Conservation (phyloP, 2,888 invertebrate genomes). For the Tribolium freemani region DNA sequence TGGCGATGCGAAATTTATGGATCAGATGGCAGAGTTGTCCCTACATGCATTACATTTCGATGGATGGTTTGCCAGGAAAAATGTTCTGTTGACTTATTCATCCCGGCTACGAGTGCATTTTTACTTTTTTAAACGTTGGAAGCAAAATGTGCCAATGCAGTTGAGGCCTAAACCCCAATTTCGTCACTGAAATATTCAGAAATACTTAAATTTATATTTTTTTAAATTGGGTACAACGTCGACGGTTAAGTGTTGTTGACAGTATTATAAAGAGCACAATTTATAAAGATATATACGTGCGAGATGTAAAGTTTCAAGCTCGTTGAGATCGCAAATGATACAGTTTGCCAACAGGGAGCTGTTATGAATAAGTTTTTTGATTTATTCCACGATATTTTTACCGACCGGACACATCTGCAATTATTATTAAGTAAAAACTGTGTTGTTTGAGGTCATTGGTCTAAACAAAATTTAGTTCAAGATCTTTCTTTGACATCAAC, state of each 20-base stretch:
- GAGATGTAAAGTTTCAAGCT: not conserved
- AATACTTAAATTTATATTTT: too few species aligned
- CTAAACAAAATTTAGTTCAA: not conserved
- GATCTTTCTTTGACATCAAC: not conserved
- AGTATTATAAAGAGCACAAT: not conserved
- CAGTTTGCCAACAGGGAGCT: not conserved
- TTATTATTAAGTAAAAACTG: not conserved
- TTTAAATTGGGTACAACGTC: not conserved
- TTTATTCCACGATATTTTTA: not conserved
- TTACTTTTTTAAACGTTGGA: not conserved
- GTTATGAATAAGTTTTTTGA: not conserved
- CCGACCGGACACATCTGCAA: not conserved
- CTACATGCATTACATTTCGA: not conserved
- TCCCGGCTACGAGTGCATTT: not conserved
- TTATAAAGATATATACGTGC: not conserved
- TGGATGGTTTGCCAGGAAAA: not conserved
- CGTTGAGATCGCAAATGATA: not conserved
- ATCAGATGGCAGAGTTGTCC: conserved; percentile 10
- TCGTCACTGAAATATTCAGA: too few species aligned
- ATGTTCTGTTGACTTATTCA: not conserved
- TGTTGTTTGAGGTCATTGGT: not conserved
- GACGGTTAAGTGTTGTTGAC: not conserved
- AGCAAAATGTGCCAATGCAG: not conserved
- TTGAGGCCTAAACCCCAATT: too few species aligned
- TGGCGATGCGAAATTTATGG: conserved; percentile 37